Base-by-base conservation (phyloP, 1,140 invertebrate genomes). In the Drosophila kohkoa region DNA sequence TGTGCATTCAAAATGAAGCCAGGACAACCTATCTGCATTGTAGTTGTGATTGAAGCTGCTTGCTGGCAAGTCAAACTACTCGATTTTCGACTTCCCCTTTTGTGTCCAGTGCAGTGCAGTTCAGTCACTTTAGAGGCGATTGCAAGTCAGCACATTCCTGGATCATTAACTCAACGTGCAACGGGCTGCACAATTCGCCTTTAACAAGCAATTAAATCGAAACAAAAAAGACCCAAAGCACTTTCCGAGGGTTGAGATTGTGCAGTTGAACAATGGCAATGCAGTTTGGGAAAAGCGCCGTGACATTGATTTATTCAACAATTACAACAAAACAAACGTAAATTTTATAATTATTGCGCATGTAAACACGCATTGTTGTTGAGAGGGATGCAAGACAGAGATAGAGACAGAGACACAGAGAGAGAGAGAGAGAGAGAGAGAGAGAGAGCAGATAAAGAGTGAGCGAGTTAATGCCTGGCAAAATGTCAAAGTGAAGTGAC, bases 151-250 rank as follows among this genome's bases (percentile, higher is more conserved):
- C 82, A 88, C 79, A 87, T 87, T 87, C 82, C 80, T 77, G 83
- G 69, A 83, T 88, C 82, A 87, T 87, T 88, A 87, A 82, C 79
- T 71, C 68, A 88, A 80, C 77, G 75, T 83, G 85, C 82, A 70
- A 64, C 76, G 52, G 83, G 83, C 79, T 79, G 82, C 77, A 88
- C 80, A 89, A 90, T 88, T 88, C 78, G 69, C 76, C 80, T 89
- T 85, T 89, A 89, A 89, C 85, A 89, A 89, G 85, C 85, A 89
- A 89, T 89, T 89, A 89, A 89, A 89, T 90, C 85, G 85, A 89
- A 89, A 89, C 81, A 89, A 89, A 88, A 87, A 81, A 65, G 51
- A 58, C 62, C 25, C 45, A 75, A 51, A 35, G 63, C 35, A 48
- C 20, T 25, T 25, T 25, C 20, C 20, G 20, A 25, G 20, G 20